phyloP scores from a whole-genome alignment of 2,797 vertebrate genomes.

The Gorsachius magnificus region DNA sequence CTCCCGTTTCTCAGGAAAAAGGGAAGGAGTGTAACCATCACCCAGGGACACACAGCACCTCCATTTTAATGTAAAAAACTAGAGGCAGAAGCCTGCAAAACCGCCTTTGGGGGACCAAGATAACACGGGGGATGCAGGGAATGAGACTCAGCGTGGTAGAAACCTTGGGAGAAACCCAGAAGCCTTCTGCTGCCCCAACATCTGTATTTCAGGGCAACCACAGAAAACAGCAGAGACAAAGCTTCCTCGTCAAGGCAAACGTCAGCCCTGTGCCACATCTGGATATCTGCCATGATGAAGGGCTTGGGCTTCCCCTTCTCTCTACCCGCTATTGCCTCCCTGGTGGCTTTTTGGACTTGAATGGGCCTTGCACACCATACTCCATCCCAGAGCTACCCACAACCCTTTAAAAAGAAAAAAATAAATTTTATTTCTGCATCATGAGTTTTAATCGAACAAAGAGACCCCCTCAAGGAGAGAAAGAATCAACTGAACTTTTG shows the following conservation, averaged over 20 bases:
- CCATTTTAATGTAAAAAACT: neutral
- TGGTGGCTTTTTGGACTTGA: neutral
- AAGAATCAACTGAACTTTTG: neutral
- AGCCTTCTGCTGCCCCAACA: neutral
- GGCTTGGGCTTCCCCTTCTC: neutral
- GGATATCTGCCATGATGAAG: neutral
- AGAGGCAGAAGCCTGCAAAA: neutral
- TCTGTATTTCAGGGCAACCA: neutral
- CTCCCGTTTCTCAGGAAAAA: neutral
- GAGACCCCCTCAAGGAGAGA: neutral
- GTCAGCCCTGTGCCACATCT: neutral
- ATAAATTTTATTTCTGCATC: neutral
- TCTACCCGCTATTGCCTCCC: neutral
- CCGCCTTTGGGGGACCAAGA: neutral
- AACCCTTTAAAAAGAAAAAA: neutral
- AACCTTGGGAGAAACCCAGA: neutral
- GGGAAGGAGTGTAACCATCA: neutral
- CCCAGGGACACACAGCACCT: neutral
- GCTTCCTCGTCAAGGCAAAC: neutral
- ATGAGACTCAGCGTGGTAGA: neutral
- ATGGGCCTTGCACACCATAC: neutral
- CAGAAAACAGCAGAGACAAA: neutral
- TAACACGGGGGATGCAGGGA: neutral
- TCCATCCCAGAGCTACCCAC: neutral
- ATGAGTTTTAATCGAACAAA: neutral